Percentiles rank a stretch among this genome's conserved stretches.
phyloP scores from a whole-genome alignment of 2,113 vertebrate species.

The Platanista minor region DNA sequence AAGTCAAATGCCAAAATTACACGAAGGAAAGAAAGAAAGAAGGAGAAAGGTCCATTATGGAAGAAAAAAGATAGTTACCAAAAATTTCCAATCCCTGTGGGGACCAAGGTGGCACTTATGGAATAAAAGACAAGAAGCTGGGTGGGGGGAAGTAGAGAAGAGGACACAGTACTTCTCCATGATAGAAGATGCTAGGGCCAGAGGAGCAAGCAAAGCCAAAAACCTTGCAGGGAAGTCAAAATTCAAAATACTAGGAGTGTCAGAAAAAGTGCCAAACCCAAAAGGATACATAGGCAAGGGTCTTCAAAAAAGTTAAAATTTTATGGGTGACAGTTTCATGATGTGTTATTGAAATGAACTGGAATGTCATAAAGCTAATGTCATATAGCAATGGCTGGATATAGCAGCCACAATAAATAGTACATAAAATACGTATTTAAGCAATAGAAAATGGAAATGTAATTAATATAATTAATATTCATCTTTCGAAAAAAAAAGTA shows the following conservation, averaged over 20 bases:
- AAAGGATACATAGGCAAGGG: neutral
- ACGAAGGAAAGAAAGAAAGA: neutral
- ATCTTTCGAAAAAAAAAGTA: neutral
- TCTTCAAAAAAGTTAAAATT: neutral
- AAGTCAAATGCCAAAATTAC: neutral
- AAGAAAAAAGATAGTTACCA: neutral
- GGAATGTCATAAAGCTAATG: neutral
- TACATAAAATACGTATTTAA: neutral
- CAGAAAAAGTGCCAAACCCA: neutral
- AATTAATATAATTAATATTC: neutral
- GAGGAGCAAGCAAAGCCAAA: neutral
- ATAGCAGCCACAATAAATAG: neutral
- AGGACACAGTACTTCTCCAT: no score
- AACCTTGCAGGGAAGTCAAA: neutral
- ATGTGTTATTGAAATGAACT: neutral
- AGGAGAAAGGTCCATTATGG: neutral
- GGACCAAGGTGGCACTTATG: no score
- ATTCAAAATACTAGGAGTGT: neutral
- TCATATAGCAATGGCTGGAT: neutral
- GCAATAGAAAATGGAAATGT: neutral
- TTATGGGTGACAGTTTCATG: neutral
- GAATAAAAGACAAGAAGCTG: neutral
- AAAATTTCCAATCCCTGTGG: neutral
- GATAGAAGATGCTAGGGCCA: no score
- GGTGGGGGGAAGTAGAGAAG: neutral